phyloP scores from a whole-genome alignment of 2,888 invertebrate genomes.

The Drosophila nigricruria region DNA sequence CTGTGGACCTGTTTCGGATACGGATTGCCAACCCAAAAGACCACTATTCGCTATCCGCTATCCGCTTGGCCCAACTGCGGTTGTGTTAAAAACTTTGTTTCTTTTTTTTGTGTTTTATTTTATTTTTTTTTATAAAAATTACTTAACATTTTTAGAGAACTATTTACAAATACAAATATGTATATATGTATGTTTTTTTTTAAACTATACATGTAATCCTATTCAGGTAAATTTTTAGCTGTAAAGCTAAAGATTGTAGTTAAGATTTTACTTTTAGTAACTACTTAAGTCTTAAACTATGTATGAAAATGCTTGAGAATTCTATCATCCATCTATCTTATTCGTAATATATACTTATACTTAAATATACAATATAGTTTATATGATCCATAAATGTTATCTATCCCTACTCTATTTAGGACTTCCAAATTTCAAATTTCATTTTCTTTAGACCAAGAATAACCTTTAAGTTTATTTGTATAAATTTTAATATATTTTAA shows the following conservation, averaged over 20 bases:
- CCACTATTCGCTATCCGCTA: slow-evolving; percentile 41
- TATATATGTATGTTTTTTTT: neutral
- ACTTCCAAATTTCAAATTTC: no score
- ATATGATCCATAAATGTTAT: no score
- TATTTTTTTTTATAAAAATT: slow-evolving; percentile 15
- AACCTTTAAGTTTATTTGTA: neutral
- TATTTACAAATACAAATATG: slow-evolving; percentile 1
- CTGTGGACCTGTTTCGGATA: slow-evolving; percentile 68
- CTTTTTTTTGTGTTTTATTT: neutral
- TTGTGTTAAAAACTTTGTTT: slow-evolving; percentile 45
- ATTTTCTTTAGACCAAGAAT: neutral
- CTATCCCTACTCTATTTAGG: no score
- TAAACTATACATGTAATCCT: neutral
- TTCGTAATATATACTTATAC: no score
- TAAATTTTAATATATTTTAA: neutral
- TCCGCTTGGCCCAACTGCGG: slow-evolving; percentile 49
- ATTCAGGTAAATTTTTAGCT: neutral
- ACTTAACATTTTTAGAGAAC: slow-evolving; percentile 21
- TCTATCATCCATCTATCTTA: no score
- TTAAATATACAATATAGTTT: no score
- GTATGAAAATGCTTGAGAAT: no score
- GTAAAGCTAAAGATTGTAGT: neutral
- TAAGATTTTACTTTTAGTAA: no score
- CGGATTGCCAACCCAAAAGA: slow-evolving; percentile 45
- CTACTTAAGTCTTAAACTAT: no score